Base-by-base conservation (phyloP, 2,113 vertebrate species). In the Spermophilus dauricus region DNA sequence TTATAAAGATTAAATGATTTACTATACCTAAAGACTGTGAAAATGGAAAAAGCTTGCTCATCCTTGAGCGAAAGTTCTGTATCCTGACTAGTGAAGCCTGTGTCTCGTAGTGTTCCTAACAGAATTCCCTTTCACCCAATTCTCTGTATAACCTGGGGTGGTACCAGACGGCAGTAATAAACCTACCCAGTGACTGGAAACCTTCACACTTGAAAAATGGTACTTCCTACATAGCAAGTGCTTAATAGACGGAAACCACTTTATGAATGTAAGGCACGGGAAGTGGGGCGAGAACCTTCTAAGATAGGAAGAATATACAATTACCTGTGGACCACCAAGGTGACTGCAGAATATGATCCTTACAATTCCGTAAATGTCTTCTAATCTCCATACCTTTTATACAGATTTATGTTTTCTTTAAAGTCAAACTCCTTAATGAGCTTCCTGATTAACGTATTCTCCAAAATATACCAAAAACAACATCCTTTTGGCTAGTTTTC, bases 341-440 rank as follows among this genome's bases (percentile, higher is more conserved):
- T n/a, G 1, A 84, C 28, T 69, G 16, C 39, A 51, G 56, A 58
- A 42, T 76, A 80, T 69, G 77, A 69, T 48, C 34, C 30, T 80
- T 32, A 85, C 13, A 65, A 37, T 73, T 53, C 86, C 56, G 28
- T 8, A 93, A 94, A 45, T 83, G 69, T 22, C 61, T 78, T 96
- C 4, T 45, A 67, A 75, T 83, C 7, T 70, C 39, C 24, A 84
- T 86, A 22, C 7, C 0, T 83, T 94, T 82, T 88, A n/a, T 28
- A 45, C 65, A 84, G 37, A n/a, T n/a, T 76, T 95, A 39, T 20
- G 77, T 76, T 88, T 76, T 73, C 26, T 78, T 93, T 69, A 70
- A 94, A 91, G 8, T 7, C 39, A 63, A 9, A 48, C 30, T 63
- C 18, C 32, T 82, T 90, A 58, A 90, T 32, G 63, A 16, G 28